Evolutionary conservation across 2,797 vertebrate genomes (phyloP).

Genomic region (Sarcoramphus papa): DNA sequence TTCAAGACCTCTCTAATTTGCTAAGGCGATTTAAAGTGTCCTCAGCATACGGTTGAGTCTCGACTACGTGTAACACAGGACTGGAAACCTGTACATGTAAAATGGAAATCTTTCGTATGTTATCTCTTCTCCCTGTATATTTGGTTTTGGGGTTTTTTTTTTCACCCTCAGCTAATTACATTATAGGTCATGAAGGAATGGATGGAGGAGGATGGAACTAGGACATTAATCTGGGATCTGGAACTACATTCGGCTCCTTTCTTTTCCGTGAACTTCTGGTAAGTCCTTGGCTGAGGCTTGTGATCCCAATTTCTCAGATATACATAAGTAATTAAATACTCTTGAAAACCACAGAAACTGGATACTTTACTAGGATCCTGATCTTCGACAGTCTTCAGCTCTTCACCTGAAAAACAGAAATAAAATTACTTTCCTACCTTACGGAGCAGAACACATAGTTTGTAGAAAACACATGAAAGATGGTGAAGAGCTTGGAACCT

Average conservation of each 20-base stretch:
- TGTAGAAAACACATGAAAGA: neutral
- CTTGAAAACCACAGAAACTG: neutral
- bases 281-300: neutral
- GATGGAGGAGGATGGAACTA: neutral
- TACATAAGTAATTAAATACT: neutral
- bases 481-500: neutral
- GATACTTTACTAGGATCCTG: neutral
- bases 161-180: neutral
- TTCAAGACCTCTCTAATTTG: neutral
- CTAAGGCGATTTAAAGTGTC: neutral
- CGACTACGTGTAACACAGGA: neutral
- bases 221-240: neutral
- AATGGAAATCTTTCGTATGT: neutral
- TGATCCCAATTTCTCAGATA: neutral
- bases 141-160: fast-evolving
- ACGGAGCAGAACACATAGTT: neutral
- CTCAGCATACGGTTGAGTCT: neutral
- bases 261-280: neutral
- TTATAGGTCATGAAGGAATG: neutral
- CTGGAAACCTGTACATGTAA: neutral
- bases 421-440: neutral
- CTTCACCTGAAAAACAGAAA: neutral
- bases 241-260: neutral
- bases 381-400: neutral
- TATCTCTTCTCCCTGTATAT: neutral